Evolutionary conservation across 2,888 invertebrate species (phyloP).

Genomic region (Arctia plantaginis): DNA sequence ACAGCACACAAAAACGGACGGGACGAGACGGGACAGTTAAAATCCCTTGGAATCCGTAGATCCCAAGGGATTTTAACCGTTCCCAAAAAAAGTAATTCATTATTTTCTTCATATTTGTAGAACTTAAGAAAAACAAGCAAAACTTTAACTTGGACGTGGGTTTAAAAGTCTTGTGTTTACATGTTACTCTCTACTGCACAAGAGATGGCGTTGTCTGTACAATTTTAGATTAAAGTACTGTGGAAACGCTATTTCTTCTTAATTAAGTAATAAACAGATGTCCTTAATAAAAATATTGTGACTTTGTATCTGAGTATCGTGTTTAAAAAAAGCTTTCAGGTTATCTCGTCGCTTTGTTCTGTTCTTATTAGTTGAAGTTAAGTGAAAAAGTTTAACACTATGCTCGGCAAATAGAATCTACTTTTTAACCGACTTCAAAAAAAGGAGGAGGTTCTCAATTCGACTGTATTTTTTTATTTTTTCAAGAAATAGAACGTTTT

Average conservation of each 20-base stretch:
- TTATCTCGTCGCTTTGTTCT: neutral
- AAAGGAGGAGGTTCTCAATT: no score
- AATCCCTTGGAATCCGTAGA: no score
- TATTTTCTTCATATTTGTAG: neutral
- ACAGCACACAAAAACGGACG: no score
- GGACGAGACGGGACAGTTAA: no score
- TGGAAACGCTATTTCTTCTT: neutral
- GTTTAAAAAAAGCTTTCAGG: neutral
- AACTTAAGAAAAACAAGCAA: neutral
- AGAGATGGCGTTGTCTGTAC: constrained; percentile 70
- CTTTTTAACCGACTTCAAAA: no score
- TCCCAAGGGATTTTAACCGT: no score
- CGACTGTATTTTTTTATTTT: no score
- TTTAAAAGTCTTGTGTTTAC: neutral
- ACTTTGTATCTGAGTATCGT: neutral
- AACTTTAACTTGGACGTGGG: neutral
- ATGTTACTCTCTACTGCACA: constrained; percentile 62
- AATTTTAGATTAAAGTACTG: neutral
- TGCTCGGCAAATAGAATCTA: neutral
- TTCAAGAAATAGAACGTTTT: neutral
- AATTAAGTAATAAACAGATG: neutral
- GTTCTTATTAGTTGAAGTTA: neutral
- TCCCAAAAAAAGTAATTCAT: neutral
- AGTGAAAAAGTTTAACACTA: neutral
- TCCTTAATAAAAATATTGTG: neutral